Conservation (phyloP, 2,888 invertebrate genomes). For the Hermodice carunculata region DNA sequence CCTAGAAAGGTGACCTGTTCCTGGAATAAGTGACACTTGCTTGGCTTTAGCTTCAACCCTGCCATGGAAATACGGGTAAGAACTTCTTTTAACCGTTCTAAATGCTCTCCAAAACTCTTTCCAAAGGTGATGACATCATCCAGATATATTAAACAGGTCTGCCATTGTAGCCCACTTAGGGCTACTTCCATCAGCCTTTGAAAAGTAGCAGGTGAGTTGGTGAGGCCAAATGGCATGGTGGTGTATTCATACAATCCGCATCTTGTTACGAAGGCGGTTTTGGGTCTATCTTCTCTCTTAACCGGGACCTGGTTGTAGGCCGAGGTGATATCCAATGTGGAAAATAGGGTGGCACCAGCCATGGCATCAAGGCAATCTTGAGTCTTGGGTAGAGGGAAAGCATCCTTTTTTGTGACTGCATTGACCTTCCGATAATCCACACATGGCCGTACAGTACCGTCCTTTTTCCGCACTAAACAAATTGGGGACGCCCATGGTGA, state of each 20-base stretch:
- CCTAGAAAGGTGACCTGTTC: slow-evolving; percentile 3
- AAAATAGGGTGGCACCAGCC: slow-evolving; percentile 29
- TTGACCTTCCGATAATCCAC: slow-evolving; percentile 39
- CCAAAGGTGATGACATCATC: slow-evolving; percentile 38
- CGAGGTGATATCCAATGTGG: slow-evolving; percentile 31
- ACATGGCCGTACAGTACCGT: slow-evolving; percentile 34
- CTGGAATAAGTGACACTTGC: slow-evolving; percentile 30
- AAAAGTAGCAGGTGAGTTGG: slow-evolving; percentile 6
- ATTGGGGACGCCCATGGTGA: slow-evolving; percentile 8
- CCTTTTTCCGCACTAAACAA: not conserved
- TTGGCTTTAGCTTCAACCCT: slow-evolving; percentile 21
- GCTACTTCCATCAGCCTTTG: slow-evolving; percentile 3
- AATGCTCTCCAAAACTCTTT: slow-evolving; percentile 26
- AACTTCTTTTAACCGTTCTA: slow-evolving; percentile 19
- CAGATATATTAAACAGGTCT: slow-evolving; percentile 17
- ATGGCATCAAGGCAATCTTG: slow-evolving; percentile 21
- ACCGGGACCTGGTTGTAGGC: slow-evolving; percentile 16
- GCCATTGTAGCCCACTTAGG: slow-evolving; percentile 1
- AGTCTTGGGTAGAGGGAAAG: slow-evolving; percentile 34
- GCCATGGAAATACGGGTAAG: slow-evolving; percentile 20
- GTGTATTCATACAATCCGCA: slow-evolving; percentile 1
- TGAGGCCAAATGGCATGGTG: slow-evolving; percentile 11
- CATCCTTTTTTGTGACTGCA: slow-evolving; percentile 15
- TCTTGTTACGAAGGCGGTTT: slow-evolving; percentile 12
- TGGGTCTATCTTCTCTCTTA: slow-evolving; percentile 1